Evolutionary conservation across 2,888 invertebrate genomes (phyloP), one percentile per base, ranked within the genome.

Genomic region (Eretmocerus hayati): DNA sequence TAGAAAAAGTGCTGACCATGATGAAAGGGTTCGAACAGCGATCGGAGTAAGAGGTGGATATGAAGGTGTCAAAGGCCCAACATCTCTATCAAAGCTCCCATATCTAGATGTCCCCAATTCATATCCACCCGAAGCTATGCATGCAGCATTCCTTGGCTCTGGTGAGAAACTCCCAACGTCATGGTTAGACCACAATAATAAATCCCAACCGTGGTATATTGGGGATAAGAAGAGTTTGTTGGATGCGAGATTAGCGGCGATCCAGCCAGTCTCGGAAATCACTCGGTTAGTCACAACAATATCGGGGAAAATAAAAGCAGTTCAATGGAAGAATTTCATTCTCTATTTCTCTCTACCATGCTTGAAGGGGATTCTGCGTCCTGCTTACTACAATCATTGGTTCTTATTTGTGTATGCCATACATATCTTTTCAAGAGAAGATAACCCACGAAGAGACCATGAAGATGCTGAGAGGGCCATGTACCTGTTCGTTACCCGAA

Each of bases 281-380:
- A 40, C 51, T n/a, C 23, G 51, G 15, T 9, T 22, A n/a, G n/a
- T n/a, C n/a, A n/a, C n/a, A n/a, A n/a, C n/a, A n/a, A n/a, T n/a
- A n/a, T n/a, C n/a, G n/a, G n/a, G n/a, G n/a, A n/a, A n/a, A n/a
- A n/a, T n/a, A n/a, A 48, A 48, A 44, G 48, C 44, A 16, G 31
- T 23, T 5, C 43, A 51, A 33, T 51, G 22, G 20, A 51, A 48
- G 35, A 47, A 43, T 20, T 51, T 48, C n/a, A 23, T 43, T 4
- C 21, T 35, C 3, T 52, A 48, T 19, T 40, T 36, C 21, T 41
- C 44, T 9, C 13, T 48, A 32, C 2, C 30, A 31, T 48, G 47
- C 20, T 37, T 48, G 9, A 32, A 36, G 36, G 6, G 16, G 13
- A 23, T 35, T 26, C 19, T 48, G 2, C 40, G 22, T 9, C 2